These are phyloP conservation scores for Chydorus sphaericus DNA, from an alignment of 2,888 invertebrate genomes.

Conservation along the genomic window DNA sequence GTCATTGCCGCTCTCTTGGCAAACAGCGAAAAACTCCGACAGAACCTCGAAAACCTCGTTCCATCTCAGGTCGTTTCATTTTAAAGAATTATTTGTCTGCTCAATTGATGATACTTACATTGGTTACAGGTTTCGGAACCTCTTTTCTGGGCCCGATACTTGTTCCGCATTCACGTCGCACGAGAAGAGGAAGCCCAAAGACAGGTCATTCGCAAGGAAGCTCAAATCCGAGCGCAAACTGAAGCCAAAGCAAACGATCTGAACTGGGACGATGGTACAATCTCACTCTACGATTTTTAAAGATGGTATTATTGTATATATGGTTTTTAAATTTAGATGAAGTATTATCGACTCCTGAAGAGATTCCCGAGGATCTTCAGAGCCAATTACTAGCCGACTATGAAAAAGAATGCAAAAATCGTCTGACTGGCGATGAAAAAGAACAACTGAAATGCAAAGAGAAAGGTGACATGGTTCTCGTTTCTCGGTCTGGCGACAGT, in stretches of 20 bases:
- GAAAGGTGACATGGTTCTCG: constrained; percentile 20
- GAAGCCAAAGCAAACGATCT: constrained; percentile 28
- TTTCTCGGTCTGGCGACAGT: constrained; percentile 18
- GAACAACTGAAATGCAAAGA: constrained; percentile 16
- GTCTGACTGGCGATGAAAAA: not conserved
- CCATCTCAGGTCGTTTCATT: constrained; percentile 36
- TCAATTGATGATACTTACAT: not conserved
- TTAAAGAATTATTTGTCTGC: not conserved
- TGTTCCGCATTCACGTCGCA: constrained; percentile 63
- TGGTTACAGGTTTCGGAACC: constrained; percentile 44
- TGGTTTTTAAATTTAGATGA: constrained; percentile 30
- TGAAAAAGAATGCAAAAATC: constrained; percentile 42
- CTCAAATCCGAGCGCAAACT: constrained; percentile 23
- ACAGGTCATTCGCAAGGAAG: constrained; percentile 40
- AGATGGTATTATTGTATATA: not conserved
- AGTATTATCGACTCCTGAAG: constrained; percentile 47
- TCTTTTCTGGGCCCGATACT: constrained; percentile 67
- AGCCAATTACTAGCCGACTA: constrained; percentile 49
- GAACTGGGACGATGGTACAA: constrained; percentile 27
- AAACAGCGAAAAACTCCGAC: constrained; percentile 40
- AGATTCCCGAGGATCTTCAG: constrained; percentile 54
- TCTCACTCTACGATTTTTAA: constrained; percentile 18
- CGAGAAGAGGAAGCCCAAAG: constrained; percentile 56
- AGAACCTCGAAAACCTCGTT: constrained; percentile 50
- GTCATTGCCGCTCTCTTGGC: constrained; percentile 44